Evolutionary conservation across 2,797 vertebrate species (phyloP).

Genomic region (Steatocranus sp.): DNA sequence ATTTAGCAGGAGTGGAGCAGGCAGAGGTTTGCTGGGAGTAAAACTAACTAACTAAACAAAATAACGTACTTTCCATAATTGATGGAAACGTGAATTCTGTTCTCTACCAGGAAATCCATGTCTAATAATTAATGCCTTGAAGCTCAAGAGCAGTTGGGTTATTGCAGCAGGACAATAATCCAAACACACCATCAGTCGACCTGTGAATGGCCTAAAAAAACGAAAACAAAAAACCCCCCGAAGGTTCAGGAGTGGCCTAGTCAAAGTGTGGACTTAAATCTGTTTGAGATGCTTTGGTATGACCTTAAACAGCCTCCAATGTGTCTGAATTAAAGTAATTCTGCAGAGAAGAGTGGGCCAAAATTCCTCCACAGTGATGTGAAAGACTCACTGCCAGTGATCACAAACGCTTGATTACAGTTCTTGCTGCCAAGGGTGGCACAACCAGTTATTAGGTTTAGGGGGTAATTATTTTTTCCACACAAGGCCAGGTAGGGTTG

Average conservation of each 20-base stretch:
- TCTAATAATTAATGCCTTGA: background rate
- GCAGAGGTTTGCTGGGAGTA: background rate
- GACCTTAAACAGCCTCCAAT: background rate
- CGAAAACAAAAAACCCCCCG: background rate
- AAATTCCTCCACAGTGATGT: background rate
- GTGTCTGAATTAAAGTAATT: background rate
- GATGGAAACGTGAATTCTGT: background rate
- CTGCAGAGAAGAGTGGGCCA: background rate
- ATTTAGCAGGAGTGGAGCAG: background rate
- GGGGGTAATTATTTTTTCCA: background rate
- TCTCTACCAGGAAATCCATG: background rate
- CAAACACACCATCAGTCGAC: background rate
- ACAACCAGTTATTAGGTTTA: background rate
- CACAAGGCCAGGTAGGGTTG: background rate
- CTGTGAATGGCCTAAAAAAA: background rate
- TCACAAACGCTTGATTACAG: background rate
- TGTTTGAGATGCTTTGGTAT: background rate
- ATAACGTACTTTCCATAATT: background rate
- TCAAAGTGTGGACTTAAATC: background rate
- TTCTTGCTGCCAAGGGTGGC: background rate
- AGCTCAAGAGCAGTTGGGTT: background rate
- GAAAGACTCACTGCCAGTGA: background rate
- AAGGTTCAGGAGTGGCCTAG: background rate
- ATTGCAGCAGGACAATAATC: background rate
- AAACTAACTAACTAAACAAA: background rate